phyloP scores from a whole-genome alignment of 2,113 vertebrate genomes.

The Gambusia affinis region DNA sequence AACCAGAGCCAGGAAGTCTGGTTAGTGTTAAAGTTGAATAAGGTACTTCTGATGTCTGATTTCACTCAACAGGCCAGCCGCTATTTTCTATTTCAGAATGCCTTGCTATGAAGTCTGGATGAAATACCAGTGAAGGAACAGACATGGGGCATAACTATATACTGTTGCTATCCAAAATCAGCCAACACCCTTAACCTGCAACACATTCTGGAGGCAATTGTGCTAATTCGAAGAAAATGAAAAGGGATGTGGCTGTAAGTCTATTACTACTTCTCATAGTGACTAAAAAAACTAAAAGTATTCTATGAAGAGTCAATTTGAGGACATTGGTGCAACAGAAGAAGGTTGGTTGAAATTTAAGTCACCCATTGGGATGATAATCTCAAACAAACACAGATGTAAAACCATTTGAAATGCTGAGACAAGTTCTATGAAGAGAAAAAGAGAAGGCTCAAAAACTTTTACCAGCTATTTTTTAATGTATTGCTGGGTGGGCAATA shows the following conservation, averaged over 20 bases:
- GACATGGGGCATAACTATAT: neutral
- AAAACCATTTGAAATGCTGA: neutral
- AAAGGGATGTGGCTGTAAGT: neutral
- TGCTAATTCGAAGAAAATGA: neutral
- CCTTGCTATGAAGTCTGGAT: constrained; percentile 62
- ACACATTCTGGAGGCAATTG: neutral
- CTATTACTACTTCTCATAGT: neutral
- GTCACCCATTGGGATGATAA: neutral
- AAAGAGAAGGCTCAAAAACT: neutral
- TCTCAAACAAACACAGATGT: neutral
- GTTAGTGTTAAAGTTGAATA: constrained; percentile 72
- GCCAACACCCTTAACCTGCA: neutral
- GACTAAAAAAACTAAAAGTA: neutral
- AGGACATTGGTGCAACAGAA: neutral
- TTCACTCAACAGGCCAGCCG: constrained; percentile 62
- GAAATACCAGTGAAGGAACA: constrained; percentile 48
- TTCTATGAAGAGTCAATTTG: neutral
- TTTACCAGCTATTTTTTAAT: neutral
- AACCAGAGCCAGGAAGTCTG: constrained; percentile 73
- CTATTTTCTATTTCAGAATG: constrained; percentile 55
- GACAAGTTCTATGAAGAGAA: neutral
- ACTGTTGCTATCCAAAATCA: constrained; percentile 13
- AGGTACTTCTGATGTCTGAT: constrained; percentile 74
- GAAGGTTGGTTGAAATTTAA: neutral
- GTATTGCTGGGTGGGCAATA: neutral